These are phyloP conservation scores for Conus canariensis DNA, from an alignment of 2,888 invertebrate species.

Conservation along the genomic window DNA sequence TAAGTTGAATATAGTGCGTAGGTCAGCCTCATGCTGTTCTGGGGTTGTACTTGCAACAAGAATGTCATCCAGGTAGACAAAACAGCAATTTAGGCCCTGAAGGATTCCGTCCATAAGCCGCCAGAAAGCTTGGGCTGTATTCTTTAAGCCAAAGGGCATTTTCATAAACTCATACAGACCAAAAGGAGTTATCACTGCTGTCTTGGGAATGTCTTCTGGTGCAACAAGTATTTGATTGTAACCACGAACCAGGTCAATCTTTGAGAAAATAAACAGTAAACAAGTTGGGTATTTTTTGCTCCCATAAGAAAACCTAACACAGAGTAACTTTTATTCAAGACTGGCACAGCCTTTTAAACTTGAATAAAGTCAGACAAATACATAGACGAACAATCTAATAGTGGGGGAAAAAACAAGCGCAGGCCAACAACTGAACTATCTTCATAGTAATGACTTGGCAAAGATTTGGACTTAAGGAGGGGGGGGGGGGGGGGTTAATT, in stretches of 20 bases:
- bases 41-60: not conserved
- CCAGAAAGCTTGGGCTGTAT: not conserved
- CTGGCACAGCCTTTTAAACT: too few species aligned
- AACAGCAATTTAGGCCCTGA: not conserved
- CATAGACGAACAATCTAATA: too few species aligned
- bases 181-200: not conserved
- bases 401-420: too few species aligned
- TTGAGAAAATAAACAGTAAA: too few species aligned
- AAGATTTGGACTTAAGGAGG: too few species aligned
- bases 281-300: too few species aligned
- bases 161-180: not conserved
- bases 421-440: too few species aligned
- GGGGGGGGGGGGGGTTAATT: too few species aligned
- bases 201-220: not conserved
- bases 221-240: not conserved
- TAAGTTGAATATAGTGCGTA: not conserved
- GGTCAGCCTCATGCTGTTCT: not conserved
- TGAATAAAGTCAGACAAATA: too few species aligned
- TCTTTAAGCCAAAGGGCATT: conserved; percentile 4
- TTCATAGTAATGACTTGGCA: too few species aligned
- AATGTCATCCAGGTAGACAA: not conserved
- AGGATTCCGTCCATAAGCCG: not conserved
- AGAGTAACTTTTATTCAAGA: too few species aligned
- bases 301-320: too few species aligned
- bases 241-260: not conserved